Evolutionary conservation across 2,113 vertebrate genomes (phyloP).

Genomic region (Sinocyclocheilus grahami): DNA sequence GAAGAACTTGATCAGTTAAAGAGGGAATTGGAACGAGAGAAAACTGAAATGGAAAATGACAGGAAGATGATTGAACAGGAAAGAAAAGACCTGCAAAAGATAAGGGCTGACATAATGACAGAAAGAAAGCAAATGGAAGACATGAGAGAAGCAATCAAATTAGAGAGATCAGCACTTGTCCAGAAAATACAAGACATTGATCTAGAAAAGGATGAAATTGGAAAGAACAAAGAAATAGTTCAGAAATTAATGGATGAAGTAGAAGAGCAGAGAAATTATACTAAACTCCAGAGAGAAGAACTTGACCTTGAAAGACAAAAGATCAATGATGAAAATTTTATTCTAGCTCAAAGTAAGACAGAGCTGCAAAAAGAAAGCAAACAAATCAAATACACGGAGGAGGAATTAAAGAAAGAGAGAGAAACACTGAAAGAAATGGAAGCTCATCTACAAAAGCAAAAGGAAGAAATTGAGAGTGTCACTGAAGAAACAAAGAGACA

Average conservation of each 20-base stretch:
- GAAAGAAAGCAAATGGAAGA: neutral
- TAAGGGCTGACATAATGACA: neutral
- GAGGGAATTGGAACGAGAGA: too few species aligned
- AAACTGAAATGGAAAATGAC: too few species aligned
- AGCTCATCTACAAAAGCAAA: neutral
- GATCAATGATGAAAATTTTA: too few species aligned
- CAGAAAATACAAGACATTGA: neutral
- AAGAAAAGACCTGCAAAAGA: neutral
- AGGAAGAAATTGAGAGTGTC: neutral
- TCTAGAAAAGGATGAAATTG: too few species aligned
- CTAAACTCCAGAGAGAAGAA: too few species aligned
- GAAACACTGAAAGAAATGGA: neutral
- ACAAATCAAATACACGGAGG: neutral
- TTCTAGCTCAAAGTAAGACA: neutral
- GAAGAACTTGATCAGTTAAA: too few species aligned
- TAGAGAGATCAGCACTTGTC: neutral
- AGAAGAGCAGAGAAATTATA: too few species aligned
- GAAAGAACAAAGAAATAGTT: too few species aligned
- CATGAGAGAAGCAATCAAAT: neutral
- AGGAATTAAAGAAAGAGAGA: neutral
- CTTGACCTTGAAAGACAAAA: too few species aligned
- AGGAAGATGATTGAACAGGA: neutral
- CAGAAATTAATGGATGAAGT: too few species aligned
- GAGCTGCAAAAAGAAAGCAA: slow-evolving; percentile 8
- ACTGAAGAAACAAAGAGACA: neutral